These are phyloP conservation scores for Phrynosoma platyrhinos DNA, from an alignment of 2,113 vertebrate species.

Conservation along the genomic window DNA sequence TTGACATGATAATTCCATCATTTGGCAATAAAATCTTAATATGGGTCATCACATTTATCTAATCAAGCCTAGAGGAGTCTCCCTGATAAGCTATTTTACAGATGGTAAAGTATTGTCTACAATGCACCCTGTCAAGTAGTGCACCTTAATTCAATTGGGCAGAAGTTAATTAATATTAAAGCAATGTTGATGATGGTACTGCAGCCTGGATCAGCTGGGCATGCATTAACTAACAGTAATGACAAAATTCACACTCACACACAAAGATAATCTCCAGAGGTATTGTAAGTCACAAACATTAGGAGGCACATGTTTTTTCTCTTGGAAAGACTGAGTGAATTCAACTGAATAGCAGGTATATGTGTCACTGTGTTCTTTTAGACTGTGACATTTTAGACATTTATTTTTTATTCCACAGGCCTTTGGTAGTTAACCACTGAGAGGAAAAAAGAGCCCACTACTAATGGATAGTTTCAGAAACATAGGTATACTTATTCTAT, in stretches of 20 bases:
- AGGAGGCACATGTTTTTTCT: neutral
- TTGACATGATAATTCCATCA: slow-evolving; percentile 11
- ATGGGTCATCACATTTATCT: slow-evolving; percentile 15
- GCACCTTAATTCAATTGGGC: slow-evolving; percentile 13
- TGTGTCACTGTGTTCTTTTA: neutral
- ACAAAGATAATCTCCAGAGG: neutral
- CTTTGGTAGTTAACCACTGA: neutral
- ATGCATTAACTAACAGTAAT: slow-evolving; percentile 1
- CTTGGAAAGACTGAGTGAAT: neutral
- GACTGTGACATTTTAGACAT: neutral
- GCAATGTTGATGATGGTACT: neutral
- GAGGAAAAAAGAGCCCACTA: neutral
- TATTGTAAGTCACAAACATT: neutral
- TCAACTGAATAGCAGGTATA: neutral
- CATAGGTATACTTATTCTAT: too few relatives aligned
- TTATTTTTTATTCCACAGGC: too few relatives aligned
- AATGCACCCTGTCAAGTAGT: neutral
- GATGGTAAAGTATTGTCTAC: neutral
- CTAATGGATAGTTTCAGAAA: too few relatives aligned
- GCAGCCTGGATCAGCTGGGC: neutral
- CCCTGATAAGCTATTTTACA: neutral
- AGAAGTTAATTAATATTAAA: slow-evolving; percentile 13
- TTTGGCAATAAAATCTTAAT: slow-evolving; percentile 24
- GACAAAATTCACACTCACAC: neutral
- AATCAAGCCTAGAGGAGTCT: slow-evolving; percentile 3